A percentile compares a stretch with the other conserved stretches of the same genome.
These are phyloP conservation scores for Phrixothrix hirtus DNA, from an alignment of 2,888 invertebrate species.

Conservation along the genomic window DNA sequence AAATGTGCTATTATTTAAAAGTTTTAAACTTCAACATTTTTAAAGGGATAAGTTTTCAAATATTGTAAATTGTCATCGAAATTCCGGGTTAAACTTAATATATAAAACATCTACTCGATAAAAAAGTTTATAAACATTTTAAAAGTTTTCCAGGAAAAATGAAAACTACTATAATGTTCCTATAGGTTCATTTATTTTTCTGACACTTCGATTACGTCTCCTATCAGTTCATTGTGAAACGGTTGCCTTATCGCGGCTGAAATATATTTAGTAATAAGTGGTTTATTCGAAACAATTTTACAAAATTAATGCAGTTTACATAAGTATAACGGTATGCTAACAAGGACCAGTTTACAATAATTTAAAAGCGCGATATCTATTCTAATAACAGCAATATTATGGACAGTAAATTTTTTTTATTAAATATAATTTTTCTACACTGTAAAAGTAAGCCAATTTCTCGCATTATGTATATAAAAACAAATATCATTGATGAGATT, in stretches of 20 bases:
- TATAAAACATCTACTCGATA: conserved; percentile 15
- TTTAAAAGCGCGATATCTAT: too few relatives aligned
- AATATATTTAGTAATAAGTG: conserved; percentile 11
- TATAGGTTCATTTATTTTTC: conserved; percentile 21
- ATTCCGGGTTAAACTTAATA: conserved; percentile 18
- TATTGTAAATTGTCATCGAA: not conserved
- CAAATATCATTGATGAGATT: too few relatives aligned
- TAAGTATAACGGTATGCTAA: too few relatives aligned
- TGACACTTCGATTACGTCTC: conserved; percentile 26
- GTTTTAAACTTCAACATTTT: not conserved
- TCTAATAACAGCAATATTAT: too few relatives aligned
- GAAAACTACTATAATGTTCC: conserved; percentile 25
- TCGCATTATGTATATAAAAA: too few relatives aligned
- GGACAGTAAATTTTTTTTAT: too few relatives aligned
- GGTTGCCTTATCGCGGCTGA: conserved; percentile 12
- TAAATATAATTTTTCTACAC: too few relatives aligned
- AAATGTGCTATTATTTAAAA: not conserved
- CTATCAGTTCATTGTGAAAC: conserved; percentile 18
- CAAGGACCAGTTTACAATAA: too few relatives aligned
- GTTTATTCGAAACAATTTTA: conserved; percentile 6
- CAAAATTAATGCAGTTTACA: conserved; percentile 2
- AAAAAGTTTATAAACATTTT: conserved; percentile 15
- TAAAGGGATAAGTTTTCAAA: not conserved
- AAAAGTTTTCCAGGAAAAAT: conserved; percentile 21
- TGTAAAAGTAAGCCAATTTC: too few relatives aligned